A percentile compares a stretch with the other conserved stretches of the same genome.
Conservation (phyloP, 2,888 invertebrate species). For the Xylota segnis region DNA sequence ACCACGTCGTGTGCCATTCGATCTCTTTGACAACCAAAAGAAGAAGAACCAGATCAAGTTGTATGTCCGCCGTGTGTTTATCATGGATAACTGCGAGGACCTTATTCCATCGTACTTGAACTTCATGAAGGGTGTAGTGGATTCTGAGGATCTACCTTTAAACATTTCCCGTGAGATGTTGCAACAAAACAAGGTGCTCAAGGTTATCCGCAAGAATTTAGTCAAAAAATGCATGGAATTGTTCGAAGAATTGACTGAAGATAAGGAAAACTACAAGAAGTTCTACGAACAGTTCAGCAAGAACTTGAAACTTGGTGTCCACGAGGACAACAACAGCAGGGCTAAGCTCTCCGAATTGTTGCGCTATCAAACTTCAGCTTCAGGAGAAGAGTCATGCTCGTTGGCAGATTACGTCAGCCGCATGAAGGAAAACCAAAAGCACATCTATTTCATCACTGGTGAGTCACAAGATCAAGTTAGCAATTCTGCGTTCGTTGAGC, state of each 20-base stretch:
- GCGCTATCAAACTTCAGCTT: slow-evolving; percentile 96
- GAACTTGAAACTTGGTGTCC: slow-evolving; percentile 98
- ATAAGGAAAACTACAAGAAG: slow-evolving; percentile 99
- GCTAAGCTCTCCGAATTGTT: slow-evolving; percentile 95
- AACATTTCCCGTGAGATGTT: slow-evolving; percentile 99
- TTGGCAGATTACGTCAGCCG: slow-evolving; percentile 98
- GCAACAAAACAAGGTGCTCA: slow-evolving; percentile 99
- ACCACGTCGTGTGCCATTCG: slow-evolving; percentile 97
- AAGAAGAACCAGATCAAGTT: slow-evolving; percentile 99
- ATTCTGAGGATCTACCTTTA: slow-evolving; percentile 98
- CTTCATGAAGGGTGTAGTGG: slow-evolving; percentile 98
- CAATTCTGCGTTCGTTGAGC: slow-evolving; percentile 98
- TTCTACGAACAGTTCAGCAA: slow-evolving; percentile 99
- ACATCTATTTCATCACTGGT: slow-evolving; percentile 99
- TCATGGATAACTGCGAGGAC: slow-evolving; percentile 99
- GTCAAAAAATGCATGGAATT: slow-evolving; percentile 99
- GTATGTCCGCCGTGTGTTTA: slow-evolving; percentile 98
- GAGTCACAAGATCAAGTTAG: slow-evolving; percentile 97
- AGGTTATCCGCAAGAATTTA: slow-evolving; percentile 99
- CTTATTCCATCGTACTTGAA: slow-evolving; percentile 99
- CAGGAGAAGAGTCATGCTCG: slow-evolving; percentile 97
- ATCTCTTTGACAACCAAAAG: slow-evolving; percentile 99
- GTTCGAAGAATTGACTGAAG: slow-evolving; percentile 97
- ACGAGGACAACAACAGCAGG: slow-evolving; percentile 97
- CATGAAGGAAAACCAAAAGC: slow-evolving; percentile 99